A percentile compares a stretch with the other conserved stretches of the same genome.
Conservation (phyloP, 2,797 vertebrate genomes). For the Podarcis siculus region DNA sequence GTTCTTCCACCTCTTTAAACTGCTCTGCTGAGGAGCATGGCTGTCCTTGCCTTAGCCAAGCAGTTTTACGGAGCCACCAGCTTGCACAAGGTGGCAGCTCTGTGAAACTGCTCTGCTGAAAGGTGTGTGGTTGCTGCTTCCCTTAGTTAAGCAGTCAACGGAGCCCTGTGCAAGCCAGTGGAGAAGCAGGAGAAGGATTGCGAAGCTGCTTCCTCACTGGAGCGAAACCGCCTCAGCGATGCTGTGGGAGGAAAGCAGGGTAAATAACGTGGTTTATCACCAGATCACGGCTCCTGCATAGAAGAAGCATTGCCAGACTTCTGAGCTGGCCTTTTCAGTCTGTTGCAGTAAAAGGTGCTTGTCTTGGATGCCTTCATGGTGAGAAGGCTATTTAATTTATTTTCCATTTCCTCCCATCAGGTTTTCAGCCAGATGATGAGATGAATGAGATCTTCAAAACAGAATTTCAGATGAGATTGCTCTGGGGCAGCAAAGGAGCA, state of each 20-base stretch:
- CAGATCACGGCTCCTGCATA: background rate
- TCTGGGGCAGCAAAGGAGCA: conserved; percentile 97
- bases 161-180: too few relatives aligned
- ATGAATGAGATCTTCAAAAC: conserved; percentile 94
- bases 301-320: background rate
- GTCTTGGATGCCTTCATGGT: background rate
- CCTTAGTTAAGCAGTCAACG: too few relatives aligned
- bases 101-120: too few relatives aligned
- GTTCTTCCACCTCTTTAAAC: background rate
- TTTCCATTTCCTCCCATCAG: conserved; percentile 74
- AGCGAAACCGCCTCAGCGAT: too few relatives aligned
- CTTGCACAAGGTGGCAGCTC: too few relatives aligned
- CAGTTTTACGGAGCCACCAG: too few relatives aligned
- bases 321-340: too few relatives aligned
- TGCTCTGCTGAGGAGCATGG: background rate
- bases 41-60: background rate
- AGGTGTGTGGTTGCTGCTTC: too few relatives aligned
- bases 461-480: conserved; percentile 94
- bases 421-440: conserved; percentile 88
- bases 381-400: background rate
- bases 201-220: too few relatives aligned
- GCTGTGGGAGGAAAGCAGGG: too few relatives aligned
- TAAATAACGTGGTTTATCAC: too few relatives aligned
- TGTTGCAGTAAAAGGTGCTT: background rate
- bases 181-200: too few relatives aligned